phyloP scores from a whole-genome alignment of 37 sponge, comb jelly and placozoan species.

The Halichondria panicea region DNA sequence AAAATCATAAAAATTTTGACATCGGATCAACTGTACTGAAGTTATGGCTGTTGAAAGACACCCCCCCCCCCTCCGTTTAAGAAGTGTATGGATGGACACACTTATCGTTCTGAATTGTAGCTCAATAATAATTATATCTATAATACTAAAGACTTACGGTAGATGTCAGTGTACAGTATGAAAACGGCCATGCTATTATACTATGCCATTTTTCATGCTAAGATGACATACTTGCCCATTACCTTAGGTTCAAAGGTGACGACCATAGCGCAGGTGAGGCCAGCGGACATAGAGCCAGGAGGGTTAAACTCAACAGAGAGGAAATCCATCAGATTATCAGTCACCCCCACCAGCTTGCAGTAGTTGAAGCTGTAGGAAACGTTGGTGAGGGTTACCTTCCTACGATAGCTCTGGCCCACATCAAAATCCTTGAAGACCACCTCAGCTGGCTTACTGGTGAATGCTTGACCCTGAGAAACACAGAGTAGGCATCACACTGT shows the following conservation, averaged over 20 bases:
- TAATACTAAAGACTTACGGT: too few species aligned
- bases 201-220: too few species aligned
- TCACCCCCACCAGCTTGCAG: constrained; percentile 75
- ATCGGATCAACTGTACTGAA: too few species aligned
- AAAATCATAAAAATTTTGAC: too few species aligned
- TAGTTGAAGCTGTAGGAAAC: constrained; percentile 93
- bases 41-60: too few species aligned
- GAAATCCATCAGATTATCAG: constrained; percentile 73
- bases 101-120: too few species aligned
- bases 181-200: too few species aligned
- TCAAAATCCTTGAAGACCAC: constrained; percentile 86
- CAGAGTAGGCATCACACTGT: not conserved
- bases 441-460: constrained; percentile 80
- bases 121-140: too few species aligned
- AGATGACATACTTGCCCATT: too few species aligned
- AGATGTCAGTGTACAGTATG: too few species aligned
- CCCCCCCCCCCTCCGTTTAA: too few species aligned
- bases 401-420: constrained; percentile 59
- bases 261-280: constrained; percentile 82
- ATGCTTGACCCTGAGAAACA: constrained; percentile 68
- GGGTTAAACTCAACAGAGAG: constrained; percentile 78
- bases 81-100: too few species aligned
- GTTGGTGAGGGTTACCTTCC: constrained; percentile 81
- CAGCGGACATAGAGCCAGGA: constrained; percentile 93
- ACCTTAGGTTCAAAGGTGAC: constrained; percentile 88